Conservation (phyloP, 1,140 invertebrate species). For the Drosophila cardini region DNA sequence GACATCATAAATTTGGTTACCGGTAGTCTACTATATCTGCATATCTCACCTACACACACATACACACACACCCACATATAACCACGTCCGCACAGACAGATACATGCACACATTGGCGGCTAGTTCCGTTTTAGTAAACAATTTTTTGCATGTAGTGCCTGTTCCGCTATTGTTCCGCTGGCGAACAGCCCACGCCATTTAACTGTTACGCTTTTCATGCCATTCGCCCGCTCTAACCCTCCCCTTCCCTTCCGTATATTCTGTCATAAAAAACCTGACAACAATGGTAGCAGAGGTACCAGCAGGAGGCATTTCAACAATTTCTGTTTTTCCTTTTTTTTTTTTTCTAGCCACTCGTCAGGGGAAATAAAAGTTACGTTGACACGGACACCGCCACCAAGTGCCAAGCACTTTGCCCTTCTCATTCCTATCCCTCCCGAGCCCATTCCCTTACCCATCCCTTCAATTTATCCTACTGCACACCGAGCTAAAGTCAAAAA, state of each 20-base stretch:
- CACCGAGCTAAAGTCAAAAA: constrained; percentile 37
- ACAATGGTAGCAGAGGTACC: constrained; percentile 54
- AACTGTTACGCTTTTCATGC: constrained; percentile 70
- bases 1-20: constrained; percentile 80
- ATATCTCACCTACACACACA: constrained; percentile 59
- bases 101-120: constrained; percentile 46
- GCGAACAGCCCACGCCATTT: constrained; percentile 54
- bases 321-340: constrained; percentile 15
- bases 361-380: constrained; percentile 81
- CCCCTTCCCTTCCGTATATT: constrained; percentile 4
- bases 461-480: neutral
- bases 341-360: constrained; percentile 57
- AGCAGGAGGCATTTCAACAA: constrained; percentile 30
- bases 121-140: constrained; percentile 75
- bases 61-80: constrained; percentile 10
- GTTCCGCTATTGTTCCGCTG: constrained; percentile 16
- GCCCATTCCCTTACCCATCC: neutral
- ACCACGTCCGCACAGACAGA: constrained; percentile 28
- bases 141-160: constrained; percentile 44
- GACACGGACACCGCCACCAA: constrained; percentile 74
- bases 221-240: constrained; percentile 40
- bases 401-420: constrained; percentile 67
- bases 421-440: constrained; percentile 21
- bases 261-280: constrained; percentile 76
- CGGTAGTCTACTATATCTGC: constrained; percentile 46